phyloP scores from a whole-genome alignment of 2,888 invertebrate species.

The Callyntrura guangdongensis region DNA sequence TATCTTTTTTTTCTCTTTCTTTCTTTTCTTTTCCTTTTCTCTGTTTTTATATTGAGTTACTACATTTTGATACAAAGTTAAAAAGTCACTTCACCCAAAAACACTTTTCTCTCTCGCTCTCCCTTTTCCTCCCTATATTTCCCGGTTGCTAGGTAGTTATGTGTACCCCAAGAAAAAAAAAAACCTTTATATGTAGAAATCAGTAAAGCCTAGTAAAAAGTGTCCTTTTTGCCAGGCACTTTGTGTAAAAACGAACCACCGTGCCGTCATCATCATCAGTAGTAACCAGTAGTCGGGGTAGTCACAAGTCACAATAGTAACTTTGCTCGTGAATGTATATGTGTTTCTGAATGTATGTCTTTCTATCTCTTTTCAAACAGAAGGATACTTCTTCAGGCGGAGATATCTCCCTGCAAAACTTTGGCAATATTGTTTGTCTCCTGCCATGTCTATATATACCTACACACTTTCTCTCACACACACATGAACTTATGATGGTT shows the following conservation, averaged over 20 bases:
- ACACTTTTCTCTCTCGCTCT: constrained; percentile 57
- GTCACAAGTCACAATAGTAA: constrained; percentile 9
- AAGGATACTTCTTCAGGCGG: constrained; percentile 61
- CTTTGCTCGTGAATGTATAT: neutral
- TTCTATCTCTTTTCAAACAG: constrained; percentile 39
- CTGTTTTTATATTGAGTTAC: constrained; percentile 70
- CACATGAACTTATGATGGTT: neutral
- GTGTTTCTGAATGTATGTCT: neutral
- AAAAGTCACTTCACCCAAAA: constrained; percentile 74
- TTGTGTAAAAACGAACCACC: constrained; percentile 32
- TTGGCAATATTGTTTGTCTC: constrained; percentile 75
- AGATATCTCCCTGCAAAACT: constrained; percentile 72
- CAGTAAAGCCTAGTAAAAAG: constrained; percentile 53
- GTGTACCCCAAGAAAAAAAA: constrained; percentile 12
- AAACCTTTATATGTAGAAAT: constrained; percentile 49
- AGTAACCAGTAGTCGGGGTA: neutral
- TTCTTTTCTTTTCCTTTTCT: constrained; percentile 8
- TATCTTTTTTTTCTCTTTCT: constrained; percentile 24
- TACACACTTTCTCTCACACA: too few species aligned
- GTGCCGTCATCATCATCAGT: constrained; percentile 15
- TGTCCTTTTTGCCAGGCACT: constrained; percentile 10
- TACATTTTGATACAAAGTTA: constrained; percentile 73
- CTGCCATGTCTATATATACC: constrained; percentile 38
- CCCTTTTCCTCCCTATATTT: neutral
- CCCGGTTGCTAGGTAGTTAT: neutral